These are phyloP conservation scores for Trematomus bernacchii DNA, from an alignment of 2,797 vertebrate species.

Conservation along the genomic window DNA sequence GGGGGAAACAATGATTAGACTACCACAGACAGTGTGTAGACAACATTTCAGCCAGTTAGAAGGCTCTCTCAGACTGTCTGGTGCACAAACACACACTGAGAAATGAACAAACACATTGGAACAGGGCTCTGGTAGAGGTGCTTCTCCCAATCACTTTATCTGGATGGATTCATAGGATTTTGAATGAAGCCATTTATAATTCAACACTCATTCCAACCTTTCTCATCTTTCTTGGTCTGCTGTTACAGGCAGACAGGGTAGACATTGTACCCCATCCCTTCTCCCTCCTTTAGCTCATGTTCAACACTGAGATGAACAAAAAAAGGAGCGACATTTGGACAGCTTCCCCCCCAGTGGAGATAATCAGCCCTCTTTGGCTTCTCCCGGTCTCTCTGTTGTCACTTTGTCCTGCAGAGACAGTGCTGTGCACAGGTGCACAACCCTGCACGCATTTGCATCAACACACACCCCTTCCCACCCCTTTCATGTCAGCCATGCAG, in stretches of 20 bases:
- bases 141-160: no score
- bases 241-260: not conserved
- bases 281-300: slow-evolving; percentile 1
- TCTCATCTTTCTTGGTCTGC: slow-evolving; percentile 12
- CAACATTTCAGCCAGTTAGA: not conserved
- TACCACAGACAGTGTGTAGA: not conserved
- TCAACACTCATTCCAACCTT: not conserved
- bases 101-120: not conserved
- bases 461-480: slow-evolving; percentile 2
- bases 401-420: not conserved
- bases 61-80: not conserved
- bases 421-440: slow-evolving; percentile 6
- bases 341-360: not conserved
- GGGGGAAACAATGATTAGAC: not conserved
- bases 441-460: slow-evolving; percentile 25
- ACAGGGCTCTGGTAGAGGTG: no score
- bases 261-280: not conserved
- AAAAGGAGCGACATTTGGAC: not conserved
- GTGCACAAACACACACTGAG: not conserved
- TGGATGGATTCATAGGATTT: slow-evolving; percentile 4
- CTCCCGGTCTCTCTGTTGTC: slow-evolving; percentile 35
- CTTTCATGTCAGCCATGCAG: slow-evolving; percentile 6
- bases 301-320: slow-evolving; percentile 4
- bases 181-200: slow-evolving; percentile 27
- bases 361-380: slow-evolving; percentile 11